Conservation (phyloP, 2,113 vertebrate species). For the Anarrhichthys ocellatus region DNA sequence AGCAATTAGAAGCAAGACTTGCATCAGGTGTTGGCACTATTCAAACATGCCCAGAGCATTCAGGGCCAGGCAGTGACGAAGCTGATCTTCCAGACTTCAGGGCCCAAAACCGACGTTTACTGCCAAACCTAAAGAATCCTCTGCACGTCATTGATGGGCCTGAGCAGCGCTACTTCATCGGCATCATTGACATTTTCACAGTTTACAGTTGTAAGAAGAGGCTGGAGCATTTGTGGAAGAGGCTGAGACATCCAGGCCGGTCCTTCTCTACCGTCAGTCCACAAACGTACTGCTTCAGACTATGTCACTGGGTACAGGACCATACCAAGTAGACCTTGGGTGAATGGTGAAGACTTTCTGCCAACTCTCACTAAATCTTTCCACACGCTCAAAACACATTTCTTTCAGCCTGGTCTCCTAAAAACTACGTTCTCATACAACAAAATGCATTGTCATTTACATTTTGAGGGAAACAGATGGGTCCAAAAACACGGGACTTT, state of each 20-base stretch:
- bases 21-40: background rate
- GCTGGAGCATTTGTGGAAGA: constrained; percentile 89
- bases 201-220: constrained; percentile 88
- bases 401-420: background rate
- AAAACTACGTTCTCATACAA: background rate
- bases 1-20: constrained; percentile 16
- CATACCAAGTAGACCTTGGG: constrained; percentile 82
- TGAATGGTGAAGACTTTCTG: constrained; percentile 81
- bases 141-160: constrained; percentile 90
- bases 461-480: background rate
- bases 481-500: too few species aligned
- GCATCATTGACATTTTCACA: constrained; percentile 91
- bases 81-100: constrained; percentile 61
- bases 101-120: constrained; percentile 86
- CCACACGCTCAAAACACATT: background rate
- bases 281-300: constrained; percentile 82
- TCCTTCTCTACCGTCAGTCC: constrained; percentile 91
- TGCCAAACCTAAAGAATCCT: constrained; percentile 86
- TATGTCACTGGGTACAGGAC: constrained; percentile 86
- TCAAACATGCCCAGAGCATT: background rate
- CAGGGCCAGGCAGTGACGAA: constrained; percentile 24
- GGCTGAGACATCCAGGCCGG: constrained; percentile 82
- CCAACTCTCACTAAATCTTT: constrained; percentile 65
- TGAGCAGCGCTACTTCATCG: constrained; percentile 89
- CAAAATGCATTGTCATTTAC: background rate